A percentile compares a stretch with the other conserved stretches of the same genome.
Evolutionary conservation across 2,113 vertebrate genomes (phyloP).

Genomic region (Aleadryas rufinucha): DNA sequence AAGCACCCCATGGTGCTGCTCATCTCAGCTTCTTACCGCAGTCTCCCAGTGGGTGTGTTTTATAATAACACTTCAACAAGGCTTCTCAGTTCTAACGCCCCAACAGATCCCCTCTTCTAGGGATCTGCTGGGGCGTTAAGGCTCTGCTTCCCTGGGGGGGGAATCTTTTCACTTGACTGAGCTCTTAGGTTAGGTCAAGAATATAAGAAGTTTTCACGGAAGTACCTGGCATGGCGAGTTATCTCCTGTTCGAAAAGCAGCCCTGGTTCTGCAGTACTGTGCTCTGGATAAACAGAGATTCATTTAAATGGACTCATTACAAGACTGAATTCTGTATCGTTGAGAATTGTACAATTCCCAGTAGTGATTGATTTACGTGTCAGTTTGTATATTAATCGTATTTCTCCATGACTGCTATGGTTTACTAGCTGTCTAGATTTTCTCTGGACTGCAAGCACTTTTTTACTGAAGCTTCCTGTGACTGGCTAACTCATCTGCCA

Average conservation of each 20-base stretch:
- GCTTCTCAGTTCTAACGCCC: too few relatives aligned
- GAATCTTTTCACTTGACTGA: not conserved
- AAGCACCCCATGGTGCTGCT: not conserved
- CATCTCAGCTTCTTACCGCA: not conserved
- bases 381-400: rapidly evolving
- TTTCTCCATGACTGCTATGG: not conserved
- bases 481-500: not conserved
- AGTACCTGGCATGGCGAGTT: not conserved
- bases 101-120: too few relatives aligned
- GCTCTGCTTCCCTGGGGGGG: not conserved
- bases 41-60: not conserved
- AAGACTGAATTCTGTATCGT: not conserved
- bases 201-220: not conserved
- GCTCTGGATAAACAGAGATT: not conserved
- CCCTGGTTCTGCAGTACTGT: not conserved
- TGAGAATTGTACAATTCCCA: not conserved
- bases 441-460: not conserved
- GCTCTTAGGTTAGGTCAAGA: not conserved
- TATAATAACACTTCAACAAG: not conserved
- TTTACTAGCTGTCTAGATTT: not conserved
- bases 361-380: not conserved
- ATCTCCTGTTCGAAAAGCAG: not conserved
- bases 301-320: not conserved
- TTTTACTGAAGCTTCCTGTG: not conserved
- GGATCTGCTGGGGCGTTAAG: not conserved